phyloP scores from a whole-genome alignment of 1,140 invertebrate genomes.

The Pentalonia nigronervosa region DNA sequence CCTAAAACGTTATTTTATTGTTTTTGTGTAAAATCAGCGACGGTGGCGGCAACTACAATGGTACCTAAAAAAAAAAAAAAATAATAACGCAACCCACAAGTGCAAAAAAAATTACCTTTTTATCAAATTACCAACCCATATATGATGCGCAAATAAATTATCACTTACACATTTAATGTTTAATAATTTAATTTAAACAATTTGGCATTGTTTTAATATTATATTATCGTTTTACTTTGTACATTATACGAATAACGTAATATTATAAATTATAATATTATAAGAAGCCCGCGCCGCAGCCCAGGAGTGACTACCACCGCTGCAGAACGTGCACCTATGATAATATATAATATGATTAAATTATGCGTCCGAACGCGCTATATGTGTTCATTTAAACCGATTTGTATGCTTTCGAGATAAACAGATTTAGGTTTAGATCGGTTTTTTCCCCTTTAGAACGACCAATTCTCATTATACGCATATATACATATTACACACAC shows the following conservation, averaged over 20 bases:
- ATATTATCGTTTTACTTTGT: neutral
- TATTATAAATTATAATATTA: neutral
- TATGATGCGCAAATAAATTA: neutral
- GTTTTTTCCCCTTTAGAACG: neutral
- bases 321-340: too few species aligned
- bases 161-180: neutral
- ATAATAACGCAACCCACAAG: neutral
- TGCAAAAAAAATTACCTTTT: neutral
- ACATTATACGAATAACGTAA: neutral
- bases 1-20: neutral
- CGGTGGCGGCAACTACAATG: too few species aligned
- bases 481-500: neutral
- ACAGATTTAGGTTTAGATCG: neutral
- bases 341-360: neutral
- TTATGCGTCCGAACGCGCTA: neutral
- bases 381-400: conserved; percentile 7
- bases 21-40: neutral
- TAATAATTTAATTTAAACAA: neutral
- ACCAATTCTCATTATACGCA: neutral
- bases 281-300: neutral
- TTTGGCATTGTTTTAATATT: neutral
- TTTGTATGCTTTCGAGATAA: conserved; percentile 28
- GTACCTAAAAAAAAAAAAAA: too few species aligned
- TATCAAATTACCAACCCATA: neutral
- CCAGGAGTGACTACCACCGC: neutral